phyloP scores from a whole-genome alignment of 2,888 invertebrate genomes.

The Yponomeuta evonymella region DNA sequence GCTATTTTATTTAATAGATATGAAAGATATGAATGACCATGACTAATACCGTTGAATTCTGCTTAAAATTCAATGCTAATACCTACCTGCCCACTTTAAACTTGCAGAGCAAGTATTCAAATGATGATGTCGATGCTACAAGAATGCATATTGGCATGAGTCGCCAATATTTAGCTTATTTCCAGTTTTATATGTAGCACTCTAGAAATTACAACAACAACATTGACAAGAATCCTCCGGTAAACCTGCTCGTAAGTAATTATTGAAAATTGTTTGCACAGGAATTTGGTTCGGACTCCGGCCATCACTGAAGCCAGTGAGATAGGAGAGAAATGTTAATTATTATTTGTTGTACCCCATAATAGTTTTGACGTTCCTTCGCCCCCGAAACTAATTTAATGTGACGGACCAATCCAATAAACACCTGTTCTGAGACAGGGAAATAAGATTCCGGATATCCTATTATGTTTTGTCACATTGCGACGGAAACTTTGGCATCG shows the following conservation, averaged over 20 bases:
- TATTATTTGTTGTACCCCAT: neutral
- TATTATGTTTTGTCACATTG: neutral
- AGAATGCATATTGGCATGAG: too few species aligned
- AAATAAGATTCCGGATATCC: neutral
- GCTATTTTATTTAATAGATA: too few species aligned
- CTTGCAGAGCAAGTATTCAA: constrained; percentile 12
- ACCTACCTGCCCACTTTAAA: neutral
- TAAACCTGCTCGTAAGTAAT: neutral
- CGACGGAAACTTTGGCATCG: neutral
- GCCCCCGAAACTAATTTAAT: neutral
- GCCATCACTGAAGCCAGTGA: neutral
- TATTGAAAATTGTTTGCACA: neutral
- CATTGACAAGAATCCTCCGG: neutral
- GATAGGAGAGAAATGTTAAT: neutral
- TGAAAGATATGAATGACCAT: too few species aligned
- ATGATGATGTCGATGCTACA: constrained; percentile 1
- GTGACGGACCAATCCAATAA: neutral
- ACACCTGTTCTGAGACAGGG: neutral
- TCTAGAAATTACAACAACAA: neutral
- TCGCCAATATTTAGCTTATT: too few species aligned
- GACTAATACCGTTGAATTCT: too few species aligned
- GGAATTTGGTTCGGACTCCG: neutral
- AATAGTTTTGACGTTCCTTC: neutral
- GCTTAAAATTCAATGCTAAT: too few species aligned
- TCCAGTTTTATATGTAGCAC: neutral